These are phyloP conservation scores for Globicephala melas DNA, from an alignment of 2,113 vertebrate species.

Conservation along the genomic window DNA sequence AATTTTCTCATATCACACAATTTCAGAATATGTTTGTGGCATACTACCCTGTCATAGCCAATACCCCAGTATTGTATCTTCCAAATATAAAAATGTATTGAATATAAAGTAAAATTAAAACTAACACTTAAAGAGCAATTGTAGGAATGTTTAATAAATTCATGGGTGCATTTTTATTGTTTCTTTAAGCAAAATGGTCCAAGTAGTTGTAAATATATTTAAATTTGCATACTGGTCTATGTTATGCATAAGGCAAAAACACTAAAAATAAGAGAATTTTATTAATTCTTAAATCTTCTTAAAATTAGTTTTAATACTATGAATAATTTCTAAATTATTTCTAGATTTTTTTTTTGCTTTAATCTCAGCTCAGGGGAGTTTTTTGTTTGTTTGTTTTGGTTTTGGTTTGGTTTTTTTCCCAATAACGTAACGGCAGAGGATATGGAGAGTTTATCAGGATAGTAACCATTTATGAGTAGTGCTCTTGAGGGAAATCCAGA, in stretches of 20 bases:
- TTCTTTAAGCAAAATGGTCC: slow-evolving; percentile 21
- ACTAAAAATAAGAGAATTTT: background rate
- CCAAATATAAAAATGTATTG: background rate
- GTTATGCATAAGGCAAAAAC: background rate
- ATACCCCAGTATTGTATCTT: background rate
- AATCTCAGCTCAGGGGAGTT: background rate
- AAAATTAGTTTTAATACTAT: background rate
- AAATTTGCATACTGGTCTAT: background rate
- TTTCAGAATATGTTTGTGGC: background rate
- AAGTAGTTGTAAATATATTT: slow-evolving; percentile 12
- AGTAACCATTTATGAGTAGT: background rate
- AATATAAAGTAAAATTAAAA: background rate
- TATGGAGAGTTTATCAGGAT: background rate
- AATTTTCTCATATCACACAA: background rate
- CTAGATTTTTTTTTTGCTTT: background rate
- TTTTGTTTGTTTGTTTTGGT: background rate
- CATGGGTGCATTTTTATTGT: background rate
- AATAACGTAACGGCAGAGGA: background rate
- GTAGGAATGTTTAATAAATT: background rate
- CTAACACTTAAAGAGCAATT: background rate
- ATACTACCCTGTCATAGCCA: background rate
- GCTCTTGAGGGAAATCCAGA: background rate
- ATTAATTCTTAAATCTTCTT: background rate
- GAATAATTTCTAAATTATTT: background rate
- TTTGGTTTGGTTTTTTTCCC: background rate